These are phyloP conservation scores for zebrafish (Danio rerio) DNA, from an alignment of 2,113 vertebrate genomes.

Conservation along the genomic window DNA sequence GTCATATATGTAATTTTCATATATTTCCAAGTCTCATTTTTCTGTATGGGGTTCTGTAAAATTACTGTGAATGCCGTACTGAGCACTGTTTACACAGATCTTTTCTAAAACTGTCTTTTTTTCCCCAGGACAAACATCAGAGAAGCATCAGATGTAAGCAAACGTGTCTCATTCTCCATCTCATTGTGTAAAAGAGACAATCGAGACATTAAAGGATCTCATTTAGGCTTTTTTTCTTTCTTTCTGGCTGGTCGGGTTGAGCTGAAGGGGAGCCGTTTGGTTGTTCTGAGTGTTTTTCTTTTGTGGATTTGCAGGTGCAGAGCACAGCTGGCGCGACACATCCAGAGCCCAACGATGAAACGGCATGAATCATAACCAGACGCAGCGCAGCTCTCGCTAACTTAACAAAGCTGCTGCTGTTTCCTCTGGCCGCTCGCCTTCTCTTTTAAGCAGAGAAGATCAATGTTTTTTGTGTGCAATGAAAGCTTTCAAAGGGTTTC, in stretches of 20 bases:
- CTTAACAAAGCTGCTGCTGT: conserved; percentile 39
- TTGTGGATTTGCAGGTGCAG: conserved; percentile 76
- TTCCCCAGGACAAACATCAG: neutral
- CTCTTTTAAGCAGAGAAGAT: neutral
- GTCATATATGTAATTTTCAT: too few relatives aligned
- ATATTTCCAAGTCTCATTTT: too few relatives aligned
- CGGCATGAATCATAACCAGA: conserved; percentile 48
- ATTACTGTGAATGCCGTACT: too few relatives aligned
- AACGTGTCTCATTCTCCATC: neutral
- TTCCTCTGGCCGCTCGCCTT: conserved; percentile 7
- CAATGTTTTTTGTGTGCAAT: neutral
- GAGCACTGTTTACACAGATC: neutral
- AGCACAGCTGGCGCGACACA: conserved; percentile 76
- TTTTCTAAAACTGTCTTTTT: neutral
- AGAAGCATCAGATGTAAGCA: neutral
- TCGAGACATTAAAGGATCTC: neutral
- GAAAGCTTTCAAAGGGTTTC: neutral
- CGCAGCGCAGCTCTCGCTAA: conserved; percentile 4
- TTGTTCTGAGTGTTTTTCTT: conserved; percentile 56
- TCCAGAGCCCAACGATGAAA: conserved; percentile 39
- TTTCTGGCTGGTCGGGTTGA: neutral
- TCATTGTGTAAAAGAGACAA: neutral
- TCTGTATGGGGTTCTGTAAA: too few relatives aligned
- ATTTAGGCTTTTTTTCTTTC: neutral
- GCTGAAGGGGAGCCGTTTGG: neutral